Base-by-base conservation (phyloP, 2,888 invertebrate species). In the Trisateles emortualis region DNA sequence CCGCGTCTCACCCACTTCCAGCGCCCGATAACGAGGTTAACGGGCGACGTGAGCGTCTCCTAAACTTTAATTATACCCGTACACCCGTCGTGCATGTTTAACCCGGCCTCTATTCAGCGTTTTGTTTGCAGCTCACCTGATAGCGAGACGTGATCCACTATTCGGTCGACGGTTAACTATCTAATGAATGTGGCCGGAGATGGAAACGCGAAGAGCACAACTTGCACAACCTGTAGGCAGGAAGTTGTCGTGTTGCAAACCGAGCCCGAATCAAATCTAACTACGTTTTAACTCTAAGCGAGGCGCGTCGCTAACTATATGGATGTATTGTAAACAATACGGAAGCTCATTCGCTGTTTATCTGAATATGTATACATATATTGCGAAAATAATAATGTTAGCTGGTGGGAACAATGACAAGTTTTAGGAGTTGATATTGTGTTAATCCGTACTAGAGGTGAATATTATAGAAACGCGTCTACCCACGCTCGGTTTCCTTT, bases 1-100 rank as follows among this genome's bases (percentile, higher is more conserved):
- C 89, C 88, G 87, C 91, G 91, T 91, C 91, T 91, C 91, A 91
- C 92, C 92, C 92, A 91, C 91, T 91, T 91, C 91, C 88, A 91
- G 88, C 91, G 90, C 91, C 91, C 91, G 92, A 92, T 92, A 92
- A 92, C 92, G 92, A 92, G 92, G 92, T 92, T 92, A 92, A 92
- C 92, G 91, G 91, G 92, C 92, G 91, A 92, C 92, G 92, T 91
- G 92, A 91, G 92, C 90, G 90, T 92, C 90, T 92, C 91, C 91
- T 92, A 92, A 92, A 92, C 92, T 92, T 92, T 92, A 92, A 92
- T 92, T 92, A 92, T 90, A 90, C 90, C 88, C 87, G 89, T 92
- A 91, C 90, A 90, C 84, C 88, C 88, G 87, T 86, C 87, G 88
- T 90, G 89, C 90, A 92, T 92, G 92, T 91, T 92, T 90, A 91